Conservation (phyloP, 1,140 invertebrate species). For the Dendroctonus valens region DNA sequence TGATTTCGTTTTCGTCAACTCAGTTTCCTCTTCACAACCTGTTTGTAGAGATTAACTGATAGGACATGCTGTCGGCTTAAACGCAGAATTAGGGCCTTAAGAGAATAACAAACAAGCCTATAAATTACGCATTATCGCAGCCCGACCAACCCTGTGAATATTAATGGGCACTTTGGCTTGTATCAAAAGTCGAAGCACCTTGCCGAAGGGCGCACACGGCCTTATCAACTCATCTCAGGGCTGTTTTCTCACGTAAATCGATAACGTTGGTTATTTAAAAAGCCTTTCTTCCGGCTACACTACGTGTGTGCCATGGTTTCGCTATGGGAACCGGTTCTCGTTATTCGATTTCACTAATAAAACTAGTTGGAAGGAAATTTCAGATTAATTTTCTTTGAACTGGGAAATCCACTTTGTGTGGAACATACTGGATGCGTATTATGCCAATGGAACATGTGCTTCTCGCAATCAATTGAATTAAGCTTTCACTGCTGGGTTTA, state of each 20-base stretch:
- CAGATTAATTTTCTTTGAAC: no score
- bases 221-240: conserved; percentile 26
- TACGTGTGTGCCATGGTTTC: no score
- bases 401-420: no score
- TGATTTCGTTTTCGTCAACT: no score
- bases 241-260: conserved; percentile 23
- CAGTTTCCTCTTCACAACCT: conserved; percentile 10
- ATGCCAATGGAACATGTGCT: no score
- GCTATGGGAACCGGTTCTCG: no score
- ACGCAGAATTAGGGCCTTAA: conserved; percentile 33
- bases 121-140: conserved; percentile 40
- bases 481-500: no score
- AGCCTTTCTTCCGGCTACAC: neutral
- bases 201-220: conserved; percentile 17
- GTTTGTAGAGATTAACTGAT: conserved; percentile 43
- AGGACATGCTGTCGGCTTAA: conserved; percentile 41
- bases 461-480: no score
- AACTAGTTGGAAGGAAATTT: no score
- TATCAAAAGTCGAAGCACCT: conserved; percentile 21
- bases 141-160: conserved; percentile 21
- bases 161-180: conserved; percentile 21
- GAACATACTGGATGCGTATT: no score
- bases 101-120: conserved; percentile 40
- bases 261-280: conserved; percentile 8
- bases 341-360: no score